Percentiles rank a stretch among this genome's conserved stretches.
These are phyloP conservation scores for Microtus oregoni DNA, from an alignment of 2,113 vertebrate species.

Conservation along the genomic window DNA sequence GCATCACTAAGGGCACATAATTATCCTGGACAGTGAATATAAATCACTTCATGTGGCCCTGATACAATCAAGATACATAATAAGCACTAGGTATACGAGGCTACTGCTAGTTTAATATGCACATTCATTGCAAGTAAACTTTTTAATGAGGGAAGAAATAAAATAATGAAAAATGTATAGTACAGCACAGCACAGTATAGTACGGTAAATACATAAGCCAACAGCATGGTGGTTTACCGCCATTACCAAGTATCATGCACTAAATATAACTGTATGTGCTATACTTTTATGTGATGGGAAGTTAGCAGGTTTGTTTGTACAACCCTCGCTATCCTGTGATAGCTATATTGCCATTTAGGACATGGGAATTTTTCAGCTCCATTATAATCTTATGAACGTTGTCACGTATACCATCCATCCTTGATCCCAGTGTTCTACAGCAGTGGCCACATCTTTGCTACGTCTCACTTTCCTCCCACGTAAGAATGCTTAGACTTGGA, in stretches of 20 bases:
- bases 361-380: neutral
- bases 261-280: neutral
- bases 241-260: neutral
- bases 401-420: too few relatives aligned
- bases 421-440: too few relatives aligned
- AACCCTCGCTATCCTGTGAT: neutral
- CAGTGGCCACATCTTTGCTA: neutral
- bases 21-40: neutral
- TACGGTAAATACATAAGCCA: neutral
- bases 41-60: neutral
- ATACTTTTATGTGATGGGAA: neutral
- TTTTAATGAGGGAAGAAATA: neutral
- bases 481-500: neutral
- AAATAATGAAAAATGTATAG: neutral
- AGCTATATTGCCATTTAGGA: neutral
- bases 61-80: neutral
- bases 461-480: accelerated
- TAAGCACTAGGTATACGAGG: neutral
- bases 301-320: neutral
- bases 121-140: neutral
- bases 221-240: neutral
- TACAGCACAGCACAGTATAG: neutral
- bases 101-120: neutral
- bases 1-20: neutral
- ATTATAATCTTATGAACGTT: neutral